A percentile compares a stretch with the other conserved stretches of the same genome.
Evolutionary conservation across 2,888 invertebrate genomes (phyloP).

Genomic region (Eurytoma californica): DNA sequence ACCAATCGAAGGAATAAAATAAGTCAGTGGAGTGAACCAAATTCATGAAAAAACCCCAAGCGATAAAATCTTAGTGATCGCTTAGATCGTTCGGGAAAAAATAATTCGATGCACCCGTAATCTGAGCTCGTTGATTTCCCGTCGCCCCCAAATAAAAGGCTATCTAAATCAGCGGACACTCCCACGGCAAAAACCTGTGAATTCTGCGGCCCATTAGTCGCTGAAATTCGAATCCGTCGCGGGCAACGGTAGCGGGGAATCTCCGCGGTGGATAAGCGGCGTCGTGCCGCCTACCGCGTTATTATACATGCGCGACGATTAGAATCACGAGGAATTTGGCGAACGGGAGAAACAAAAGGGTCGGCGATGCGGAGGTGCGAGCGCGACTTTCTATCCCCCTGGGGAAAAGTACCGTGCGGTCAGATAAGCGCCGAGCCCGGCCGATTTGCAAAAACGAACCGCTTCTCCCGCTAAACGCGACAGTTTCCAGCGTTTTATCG

Average conservation of each 20-base stretch:
- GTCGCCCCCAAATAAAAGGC: too few species aligned
- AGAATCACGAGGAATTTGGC: slow-evolving; percentile 53
- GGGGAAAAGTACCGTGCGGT: slow-evolving; percentile 17
- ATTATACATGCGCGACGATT: slow-evolving; percentile 49
- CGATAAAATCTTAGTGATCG: too few species aligned
- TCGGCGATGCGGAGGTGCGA: background rate
- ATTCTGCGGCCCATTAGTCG: background rate
- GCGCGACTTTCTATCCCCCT: slow-evolving; percentile 45
- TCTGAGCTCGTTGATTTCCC: too few species aligned
- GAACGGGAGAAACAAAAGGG: slow-evolving; percentile 50
- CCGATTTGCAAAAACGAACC: slow-evolving; percentile 32
- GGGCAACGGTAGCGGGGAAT: slow-evolving; percentile 21
- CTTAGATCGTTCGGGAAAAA: too few species aligned
- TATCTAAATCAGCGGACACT: too few species aligned
- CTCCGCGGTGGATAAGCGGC: slow-evolving; percentile 37
- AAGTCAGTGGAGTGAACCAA: too few species aligned
- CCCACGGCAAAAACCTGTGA: too few species aligned
- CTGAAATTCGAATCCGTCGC: slow-evolving; percentile 6
- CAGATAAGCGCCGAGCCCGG: slow-evolving; percentile 29
- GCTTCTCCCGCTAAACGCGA: slow-evolving; percentile 27
- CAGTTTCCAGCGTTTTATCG: too few species aligned
- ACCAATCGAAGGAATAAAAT: too few species aligned
- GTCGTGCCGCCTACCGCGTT: background rate
- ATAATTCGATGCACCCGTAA: too few species aligned
- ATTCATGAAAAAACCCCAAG: too few species aligned